A percentile compares a stretch with the other conserved stretches of the same genome.
These are phyloP conservation scores for Varanus salvator DNA, from an alignment of 2,113 vertebrate species.

Conservation along the genomic window DNA sequence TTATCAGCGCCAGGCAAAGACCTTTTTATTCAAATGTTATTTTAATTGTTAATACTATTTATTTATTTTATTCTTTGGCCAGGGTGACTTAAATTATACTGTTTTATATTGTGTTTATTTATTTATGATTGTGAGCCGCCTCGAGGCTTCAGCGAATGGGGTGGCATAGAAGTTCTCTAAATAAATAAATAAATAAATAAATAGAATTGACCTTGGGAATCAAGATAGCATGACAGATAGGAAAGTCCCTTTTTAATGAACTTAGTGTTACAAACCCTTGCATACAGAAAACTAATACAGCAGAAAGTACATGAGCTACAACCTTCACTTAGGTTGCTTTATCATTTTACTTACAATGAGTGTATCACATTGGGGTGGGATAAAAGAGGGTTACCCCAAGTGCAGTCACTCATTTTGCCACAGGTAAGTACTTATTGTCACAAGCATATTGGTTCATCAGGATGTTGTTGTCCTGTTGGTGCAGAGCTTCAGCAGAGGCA, in stretches of 20 bases:
- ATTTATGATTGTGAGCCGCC: too few relatives aligned
- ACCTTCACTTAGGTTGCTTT: background rate
- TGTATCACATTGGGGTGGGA: background rate
- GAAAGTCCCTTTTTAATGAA: background rate
- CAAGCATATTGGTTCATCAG: background rate
- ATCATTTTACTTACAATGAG: background rate
- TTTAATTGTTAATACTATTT: too few relatives aligned
- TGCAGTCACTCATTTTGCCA: background rate
- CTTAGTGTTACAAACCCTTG: background rate
- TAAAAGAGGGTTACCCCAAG: background rate
- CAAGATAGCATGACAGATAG: background rate
- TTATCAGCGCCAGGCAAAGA: too few relatives aligned
- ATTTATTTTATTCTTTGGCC: too few relatives aligned
- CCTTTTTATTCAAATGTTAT: too few relatives aligned
- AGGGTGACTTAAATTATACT: too few relatives aligned
- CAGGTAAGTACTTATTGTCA: background rate
- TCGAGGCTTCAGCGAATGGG: too few relatives aligned
- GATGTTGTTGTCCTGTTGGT: background rate
- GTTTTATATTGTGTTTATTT: too few relatives aligned
- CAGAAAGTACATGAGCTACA: background rate
- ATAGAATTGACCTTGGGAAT: background rate
- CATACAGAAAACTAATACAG: background rate
- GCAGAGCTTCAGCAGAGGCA: background rate
- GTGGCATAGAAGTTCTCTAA: too few relatives aligned
- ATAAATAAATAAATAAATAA: too few relatives aligned